Evolutionary conservation across 2,797 vertebrate genomes (phyloP), one percentile per base, ranked within the genome.

Genomic region (Enteromius mattozi): DNA sequence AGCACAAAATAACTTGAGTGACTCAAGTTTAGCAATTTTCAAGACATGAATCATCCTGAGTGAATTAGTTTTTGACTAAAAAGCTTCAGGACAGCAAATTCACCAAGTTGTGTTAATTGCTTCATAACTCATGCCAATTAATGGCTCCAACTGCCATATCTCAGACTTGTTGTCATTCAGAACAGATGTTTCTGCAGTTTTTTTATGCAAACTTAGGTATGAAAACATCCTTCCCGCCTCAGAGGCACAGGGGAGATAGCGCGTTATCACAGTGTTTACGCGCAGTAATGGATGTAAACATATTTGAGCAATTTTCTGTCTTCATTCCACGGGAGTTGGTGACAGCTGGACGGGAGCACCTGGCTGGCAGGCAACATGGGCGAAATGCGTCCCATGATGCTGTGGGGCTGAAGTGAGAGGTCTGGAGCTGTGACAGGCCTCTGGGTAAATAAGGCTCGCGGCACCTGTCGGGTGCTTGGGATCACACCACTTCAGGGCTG

Each of bases 281-380:
- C 19, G n/a, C 37, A 37, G 74, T 51, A 82, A 87, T 72, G 79
- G 78, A 80, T 82, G 76, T 71, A 86, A 85, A 85, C 77, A 85
- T 66, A 61, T 86, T 83, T 81, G 37, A 78, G 66, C 72, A 47
- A 49, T 80, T 88, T 80, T 89, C 66, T 35, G 85, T 90, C 72
- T 87, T 88, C 78, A 92, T 81, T 89, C 47, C 75, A 78, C 65
- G 4, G 61, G 30, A 70, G 63, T 40, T n/a, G 47, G 37, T 86
- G 91, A 92, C 94, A 94, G 94, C 93, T 95, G 94, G 94, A 92
- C 87, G 82, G 82, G 88, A 94, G 92, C 94, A 95, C 92, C 93
- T 94, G 94, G 92, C 91, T 93, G 89, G 90, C 92, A 92, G 90
- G 91, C 91, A 92, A 88, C 87, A 90, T 89, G 89, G 89, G 87